Evolutionary conservation across 2,113 vertebrate genomes (phyloP).

Genomic region (Aleadryas rufinucha): DNA sequence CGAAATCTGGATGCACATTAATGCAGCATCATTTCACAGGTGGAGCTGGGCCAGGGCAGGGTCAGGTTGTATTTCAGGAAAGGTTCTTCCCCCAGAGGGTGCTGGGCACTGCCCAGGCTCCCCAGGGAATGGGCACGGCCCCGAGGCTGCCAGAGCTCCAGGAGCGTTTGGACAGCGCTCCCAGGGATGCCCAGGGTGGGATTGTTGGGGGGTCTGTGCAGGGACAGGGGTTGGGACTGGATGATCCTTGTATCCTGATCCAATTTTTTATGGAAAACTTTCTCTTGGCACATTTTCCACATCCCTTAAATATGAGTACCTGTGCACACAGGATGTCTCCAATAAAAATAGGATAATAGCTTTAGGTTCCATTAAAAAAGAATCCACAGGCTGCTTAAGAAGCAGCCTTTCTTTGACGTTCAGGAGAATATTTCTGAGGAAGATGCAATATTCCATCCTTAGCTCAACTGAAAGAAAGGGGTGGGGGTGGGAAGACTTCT

Average conservation of each 20-base stretch:
- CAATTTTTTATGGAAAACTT: not conserved
- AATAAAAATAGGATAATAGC: not conserved
- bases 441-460: not conserved
- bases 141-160: not conserved
- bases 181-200: not conserved
- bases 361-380: not conserved
- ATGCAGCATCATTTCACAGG: not conserved
- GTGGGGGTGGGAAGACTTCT: not conserved
- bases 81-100: not conserved
- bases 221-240: rapidly evolving
- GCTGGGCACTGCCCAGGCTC: not conserved
- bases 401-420: not conserved
- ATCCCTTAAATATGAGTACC: not conserved
- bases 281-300: not conserved
- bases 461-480: not conserved
- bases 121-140: not conserved
- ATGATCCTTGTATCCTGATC: too few relatives aligned
- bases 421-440: not conserved
- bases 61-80: not conserved
- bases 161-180: rapidly evolving
- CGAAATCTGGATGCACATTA: not conserved
- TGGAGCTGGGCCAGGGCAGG: not conserved
- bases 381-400: not conserved
- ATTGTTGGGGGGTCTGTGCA: not conserved
- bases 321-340: not conserved